A percentile compares a stretch with the other conserved stretches of the same genome.
These are phyloP conservation scores for Limonius californicus DNA, from an alignment of 1,140 invertebrate species.

Conservation along the genomic window DNA sequence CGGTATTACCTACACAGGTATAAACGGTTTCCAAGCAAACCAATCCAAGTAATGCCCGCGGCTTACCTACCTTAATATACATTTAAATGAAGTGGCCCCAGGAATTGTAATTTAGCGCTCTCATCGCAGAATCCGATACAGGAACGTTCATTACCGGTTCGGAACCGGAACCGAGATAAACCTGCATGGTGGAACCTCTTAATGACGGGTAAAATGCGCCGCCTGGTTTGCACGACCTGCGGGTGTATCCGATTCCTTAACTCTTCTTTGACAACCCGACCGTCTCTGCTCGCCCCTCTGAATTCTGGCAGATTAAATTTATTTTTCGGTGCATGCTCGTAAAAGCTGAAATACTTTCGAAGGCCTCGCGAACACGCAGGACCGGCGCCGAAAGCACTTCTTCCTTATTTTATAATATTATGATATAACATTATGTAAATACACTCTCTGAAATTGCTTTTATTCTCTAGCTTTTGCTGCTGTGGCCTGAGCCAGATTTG, in stretches of 20 bases:
- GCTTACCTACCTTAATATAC: constrained; percentile 12
- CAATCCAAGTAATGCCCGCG: constrained; percentile 1
- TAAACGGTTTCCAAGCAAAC: constrained; percentile 4
- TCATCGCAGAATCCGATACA: constrained; percentile 17
- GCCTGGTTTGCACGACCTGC: neutral
- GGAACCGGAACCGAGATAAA: constrained; percentile 9
- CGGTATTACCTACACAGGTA: neutral
- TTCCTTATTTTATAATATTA: neutral
- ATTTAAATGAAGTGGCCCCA: constrained; percentile 12
- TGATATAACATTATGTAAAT: neutral
- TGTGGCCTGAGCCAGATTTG: neutral
- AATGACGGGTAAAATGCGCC: constrained; percentile 5
- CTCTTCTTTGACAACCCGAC: neutral
- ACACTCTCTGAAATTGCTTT: neutral
- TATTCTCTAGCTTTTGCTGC: neutral
- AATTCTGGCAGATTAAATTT: neutral
- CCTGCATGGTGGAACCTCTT: constrained; percentile 7
- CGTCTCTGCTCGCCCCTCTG: neutral
- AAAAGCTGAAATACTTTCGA: neutral
- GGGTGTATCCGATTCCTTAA: neutral
- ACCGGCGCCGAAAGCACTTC: neutral
- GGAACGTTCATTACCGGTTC: constrained; percentile 18
- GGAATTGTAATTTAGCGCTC: constrained; percentile 18
- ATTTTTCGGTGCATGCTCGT: neutral
- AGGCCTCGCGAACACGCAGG: neutral